Evolutionary conservation across 2,888 invertebrate genomes (phyloP).

Genomic region (Drosophila tripunctata): DNA sequence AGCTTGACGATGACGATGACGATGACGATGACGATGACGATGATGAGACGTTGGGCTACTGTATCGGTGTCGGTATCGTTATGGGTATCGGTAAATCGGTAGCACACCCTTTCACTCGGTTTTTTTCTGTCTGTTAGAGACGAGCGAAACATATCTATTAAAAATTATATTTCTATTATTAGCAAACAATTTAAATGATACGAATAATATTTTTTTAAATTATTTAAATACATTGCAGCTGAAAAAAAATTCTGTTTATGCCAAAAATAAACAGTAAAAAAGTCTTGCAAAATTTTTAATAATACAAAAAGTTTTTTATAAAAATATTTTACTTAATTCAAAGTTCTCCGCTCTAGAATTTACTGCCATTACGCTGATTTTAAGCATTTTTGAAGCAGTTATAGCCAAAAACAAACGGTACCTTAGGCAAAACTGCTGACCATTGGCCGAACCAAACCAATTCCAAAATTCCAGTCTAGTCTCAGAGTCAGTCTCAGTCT

Average conservation of each 20-base stretch:
- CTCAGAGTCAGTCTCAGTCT: no score
- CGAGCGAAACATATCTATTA: no score
- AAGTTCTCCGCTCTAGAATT: not conserved
- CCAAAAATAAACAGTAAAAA: no score
- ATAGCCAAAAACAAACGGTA: constrained; percentile 12
- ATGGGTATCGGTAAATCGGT: no score
- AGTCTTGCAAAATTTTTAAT: not conserved
- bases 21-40: constrained; percentile 47
- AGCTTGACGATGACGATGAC: constrained; percentile 7
- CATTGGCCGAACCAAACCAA: constrained; percentile 49
- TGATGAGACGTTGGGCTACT: constrained; percentile 47
- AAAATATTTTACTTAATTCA: no score
- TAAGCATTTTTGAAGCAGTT: constrained; percentile 65
- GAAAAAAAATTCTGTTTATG: no score
- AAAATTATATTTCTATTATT: no score
- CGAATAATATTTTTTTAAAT: no score
- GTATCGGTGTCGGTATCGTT: constrained; percentile 46
- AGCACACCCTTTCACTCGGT: not conserved
- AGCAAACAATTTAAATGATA: not conserved
- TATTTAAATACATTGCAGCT: no score
- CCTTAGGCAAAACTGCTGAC: constrained; percentile 61
- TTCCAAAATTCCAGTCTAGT: no score
- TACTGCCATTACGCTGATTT: constrained; percentile 66
- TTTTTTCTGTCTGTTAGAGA: not conserved
- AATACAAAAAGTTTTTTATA: not conserved